Evolutionary conservation across 2,888 invertebrate genomes (phyloP), one percentile per base, ranked within the genome.

Genomic region (Heliconius sara): DNA sequence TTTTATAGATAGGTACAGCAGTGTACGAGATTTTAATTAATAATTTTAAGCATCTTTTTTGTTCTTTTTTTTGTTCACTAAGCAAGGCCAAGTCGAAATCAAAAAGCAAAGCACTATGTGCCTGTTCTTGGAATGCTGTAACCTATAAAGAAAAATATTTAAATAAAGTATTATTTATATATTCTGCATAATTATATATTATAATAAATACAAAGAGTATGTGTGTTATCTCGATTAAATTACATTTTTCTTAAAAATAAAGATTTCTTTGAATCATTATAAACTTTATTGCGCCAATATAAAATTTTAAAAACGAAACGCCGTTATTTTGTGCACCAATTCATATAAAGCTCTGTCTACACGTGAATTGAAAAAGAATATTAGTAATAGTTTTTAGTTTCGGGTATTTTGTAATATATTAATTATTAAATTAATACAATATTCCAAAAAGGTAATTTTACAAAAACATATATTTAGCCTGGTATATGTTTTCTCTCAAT

Each of bases 401-500:
- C 52, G 52, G 2, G 6, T 52, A 52, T 52, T 52, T 52, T 52
- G 19, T 52, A 52, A 72, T 52, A 19, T 74, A 68, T n/a, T 30
- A 30, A 68, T n/a, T 30, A 30, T 9, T 34, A 22, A 63, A 71
- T 43, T 43, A 70, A 30, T 63, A 4, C 27, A 47, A 63, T 63
- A 43, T 63, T n/a, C 43, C 19, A 70, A 71, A 39, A 43, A 66
- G 27, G 43, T 73, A 60, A 73, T 68, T 30, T 34, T 74, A 71
- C 74, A 22, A 78, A 22, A 77, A 74, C 52, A 47, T 74, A 57
- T 43, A 52, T 77, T 72, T 66, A 80, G 34, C 70, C 70, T 81
- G 80, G 39, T 79, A 73, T 72, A 79, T 79, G 80, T 84, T 85
- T 84, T 84, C 83, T 87, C 86, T 85, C 85, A 87, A 88, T 91